These are phyloP conservation scores for Callopanchax toddi DNA, from an alignment of 2,113 vertebrate species.

Conservation along the genomic window DNA sequence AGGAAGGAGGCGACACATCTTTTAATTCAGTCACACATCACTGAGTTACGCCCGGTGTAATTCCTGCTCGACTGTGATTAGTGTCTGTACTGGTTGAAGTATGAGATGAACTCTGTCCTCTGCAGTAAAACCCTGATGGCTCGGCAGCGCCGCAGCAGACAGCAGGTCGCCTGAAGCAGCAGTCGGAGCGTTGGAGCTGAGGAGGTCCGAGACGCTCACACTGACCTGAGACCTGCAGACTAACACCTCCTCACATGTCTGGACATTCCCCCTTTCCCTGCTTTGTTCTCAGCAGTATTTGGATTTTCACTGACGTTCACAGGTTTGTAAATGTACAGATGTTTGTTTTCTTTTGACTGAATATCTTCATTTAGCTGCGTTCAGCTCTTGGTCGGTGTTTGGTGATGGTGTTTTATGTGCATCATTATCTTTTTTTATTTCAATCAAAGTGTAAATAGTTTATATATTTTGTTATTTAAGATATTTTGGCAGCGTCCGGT, in stretches of 20 bases:
- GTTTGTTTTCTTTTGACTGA: constrained; percentile 24
- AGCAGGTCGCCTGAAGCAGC: constrained; percentile 15
- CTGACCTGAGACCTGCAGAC: constrained; percentile 48
- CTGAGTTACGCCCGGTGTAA: too few species aligned
- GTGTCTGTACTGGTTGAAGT: background rate
- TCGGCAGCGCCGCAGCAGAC: constrained; percentile 2
- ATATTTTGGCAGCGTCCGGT: constrained; percentile 51
- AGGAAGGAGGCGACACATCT: too few species aligned
- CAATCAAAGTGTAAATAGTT: constrained; percentile 70
- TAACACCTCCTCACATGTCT: constrained; percentile 20
- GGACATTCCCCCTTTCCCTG: constrained; percentile 27
- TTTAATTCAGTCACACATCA: too few species aligned
- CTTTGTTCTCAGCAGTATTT: constrained; percentile 56
- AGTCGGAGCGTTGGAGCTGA: constrained; percentile 11
- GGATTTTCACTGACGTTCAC: constrained; percentile 19
- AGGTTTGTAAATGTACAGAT: background rate
- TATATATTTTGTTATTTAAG: constrained; percentile 79
- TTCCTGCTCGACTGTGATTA: too few species aligned
- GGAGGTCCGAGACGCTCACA: constrained; percentile 6
- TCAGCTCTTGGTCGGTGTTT: constrained; percentile 19
- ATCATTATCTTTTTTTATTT: constrained; percentile 19
- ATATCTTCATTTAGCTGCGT: constrained; percentile 34
- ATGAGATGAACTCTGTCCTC: constrained; percentile 11
- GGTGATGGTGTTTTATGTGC: constrained; percentile 12
- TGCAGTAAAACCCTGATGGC: constrained; percentile 16